A percentile compares a stretch with the other conserved stretches of the same genome.
Conservation (phyloP, 2,888 invertebrate species). For the Pterobdella sp. region DNA sequence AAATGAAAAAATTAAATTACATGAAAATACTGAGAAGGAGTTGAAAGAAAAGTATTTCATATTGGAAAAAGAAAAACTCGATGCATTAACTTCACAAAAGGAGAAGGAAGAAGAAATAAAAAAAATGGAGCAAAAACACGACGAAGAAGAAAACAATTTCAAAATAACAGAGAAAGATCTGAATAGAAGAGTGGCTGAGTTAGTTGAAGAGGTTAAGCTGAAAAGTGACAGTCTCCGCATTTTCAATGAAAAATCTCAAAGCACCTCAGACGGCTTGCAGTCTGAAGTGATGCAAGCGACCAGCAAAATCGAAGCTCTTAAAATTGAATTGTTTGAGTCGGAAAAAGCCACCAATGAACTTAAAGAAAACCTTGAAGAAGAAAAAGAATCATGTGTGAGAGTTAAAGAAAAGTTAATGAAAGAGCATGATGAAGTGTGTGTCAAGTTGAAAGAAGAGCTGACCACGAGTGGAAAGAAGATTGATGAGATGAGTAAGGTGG, state of each 20-base stretch:
- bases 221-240: conserved; percentile 2
- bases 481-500: background rate
- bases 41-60: background rate
- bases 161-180: background rate
- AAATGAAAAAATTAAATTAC: background rate
- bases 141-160: background rate
- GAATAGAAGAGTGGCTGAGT: background rate
- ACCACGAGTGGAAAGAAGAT: background rate
- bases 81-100: background rate
- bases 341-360: conserved; percentile 2
- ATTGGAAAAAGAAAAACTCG: conserved; percentile 17
- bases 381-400: conserved; percentile 22
- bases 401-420: conserved; percentile 21
- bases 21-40: conserved; percentile 4
- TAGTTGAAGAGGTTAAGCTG: background rate
- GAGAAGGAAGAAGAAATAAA: background rate
- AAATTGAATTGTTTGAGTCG: background rate
- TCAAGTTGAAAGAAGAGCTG: background rate
- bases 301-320: background rate
- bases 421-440: conserved; percentile 13
- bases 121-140: conserved; percentile 48
- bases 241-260: background rate
- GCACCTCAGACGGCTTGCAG: conserved; percentile 17
- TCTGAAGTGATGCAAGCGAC: conserved; percentile 3
- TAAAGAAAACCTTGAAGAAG: conserved; percentile 19